Conservation (phyloP, 2,888 invertebrate genomes). For the Leucoptera coffeella region DNA sequence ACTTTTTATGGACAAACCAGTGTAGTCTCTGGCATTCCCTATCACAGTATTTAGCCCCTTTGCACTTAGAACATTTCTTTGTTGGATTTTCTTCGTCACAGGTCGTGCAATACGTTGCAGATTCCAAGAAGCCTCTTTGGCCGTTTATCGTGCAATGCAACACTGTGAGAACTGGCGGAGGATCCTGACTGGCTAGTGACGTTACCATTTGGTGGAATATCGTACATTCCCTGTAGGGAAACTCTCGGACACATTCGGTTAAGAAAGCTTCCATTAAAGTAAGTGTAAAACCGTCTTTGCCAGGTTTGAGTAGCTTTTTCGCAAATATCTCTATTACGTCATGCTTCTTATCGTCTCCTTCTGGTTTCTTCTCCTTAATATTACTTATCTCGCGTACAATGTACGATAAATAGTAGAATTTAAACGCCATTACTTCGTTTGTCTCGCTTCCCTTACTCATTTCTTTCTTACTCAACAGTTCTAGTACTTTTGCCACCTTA, state of each 20-base stretch:
- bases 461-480: conserved; percentile 78
- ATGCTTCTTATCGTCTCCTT: conserved; percentile 48
- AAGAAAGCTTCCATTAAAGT: conserved; percentile 69
- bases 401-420: conserved; percentile 77
- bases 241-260: conserved; percentile 81
- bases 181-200: conserved; percentile 69
- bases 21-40: conserved; percentile 90
- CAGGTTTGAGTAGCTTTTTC: conserved; percentile 69
- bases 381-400: conserved; percentile 67
- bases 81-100: conserved; percentile 85
- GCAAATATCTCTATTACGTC: conserved; percentile 71
- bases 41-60: conserved; percentile 89
- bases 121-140: conserved; percentile 70
- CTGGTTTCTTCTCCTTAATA: conserved; percentile 59
- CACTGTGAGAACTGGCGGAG: conserved; percentile 62
- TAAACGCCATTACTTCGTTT: conserved; percentile 88
- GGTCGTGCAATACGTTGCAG: conserved; percentile 68
- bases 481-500: conserved; percentile 72
- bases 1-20: conserved; percentile 88
- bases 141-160: conserved; percentile 83
- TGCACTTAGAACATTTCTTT: conserved; percentile 94
- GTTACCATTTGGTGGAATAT: conserved; percentile 82
- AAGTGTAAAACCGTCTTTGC: conserved; percentile 60
- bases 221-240: conserved; percentile 84
- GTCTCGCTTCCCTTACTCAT: conserved; percentile 76